phyloP scores from a whole-genome alignment of 2,113 vertebrate genomes.

The Microcebus tavaratra region DNA sequence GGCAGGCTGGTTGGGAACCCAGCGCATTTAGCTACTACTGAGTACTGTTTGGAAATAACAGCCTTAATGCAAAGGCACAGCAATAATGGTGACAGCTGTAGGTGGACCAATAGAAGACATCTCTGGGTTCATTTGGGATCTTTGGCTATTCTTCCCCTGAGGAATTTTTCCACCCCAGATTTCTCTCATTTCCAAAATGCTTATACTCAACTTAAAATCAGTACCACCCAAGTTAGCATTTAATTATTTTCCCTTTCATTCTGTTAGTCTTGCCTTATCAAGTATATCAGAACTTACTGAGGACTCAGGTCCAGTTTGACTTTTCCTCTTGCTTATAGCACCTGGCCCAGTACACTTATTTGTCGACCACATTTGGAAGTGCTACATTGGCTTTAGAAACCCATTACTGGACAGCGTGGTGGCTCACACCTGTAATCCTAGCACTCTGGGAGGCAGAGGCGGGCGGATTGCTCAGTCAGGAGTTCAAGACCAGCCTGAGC shows the following conservation, averaged over 20 bases:
- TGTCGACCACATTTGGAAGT: not conserved
- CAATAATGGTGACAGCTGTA: not conserved
- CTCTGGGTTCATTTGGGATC: not conserved
- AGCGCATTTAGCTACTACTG: not conserved
- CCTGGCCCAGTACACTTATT: not conserved
- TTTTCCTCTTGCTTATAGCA: not conserved
- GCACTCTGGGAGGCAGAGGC: no score
- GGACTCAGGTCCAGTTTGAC: not conserved
- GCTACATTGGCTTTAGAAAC: not conserved
- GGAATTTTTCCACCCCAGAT: not conserved
- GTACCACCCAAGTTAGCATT: not conserved
- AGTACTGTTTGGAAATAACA: not conserved
- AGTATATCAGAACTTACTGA: not conserved
- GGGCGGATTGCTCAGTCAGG: no score
- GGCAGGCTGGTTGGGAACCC: not conserved
- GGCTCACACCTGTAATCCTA: no score
- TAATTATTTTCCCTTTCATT: not conserved
- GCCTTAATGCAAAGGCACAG: not conserved
- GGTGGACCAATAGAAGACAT: not conserved
- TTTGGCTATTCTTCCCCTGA: not conserved
- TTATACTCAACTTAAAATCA: not conserved
- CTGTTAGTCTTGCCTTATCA: not conserved
- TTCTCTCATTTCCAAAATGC: constrained; percentile 35
- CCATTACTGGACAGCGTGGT: not conserved
- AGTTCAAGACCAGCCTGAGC: no score